Evolutionary conservation across 2,113 vertebrate species (phyloP), one percentile per base, ranked within the genome.

Genomic region (Empidonax alnorum): DNA sequence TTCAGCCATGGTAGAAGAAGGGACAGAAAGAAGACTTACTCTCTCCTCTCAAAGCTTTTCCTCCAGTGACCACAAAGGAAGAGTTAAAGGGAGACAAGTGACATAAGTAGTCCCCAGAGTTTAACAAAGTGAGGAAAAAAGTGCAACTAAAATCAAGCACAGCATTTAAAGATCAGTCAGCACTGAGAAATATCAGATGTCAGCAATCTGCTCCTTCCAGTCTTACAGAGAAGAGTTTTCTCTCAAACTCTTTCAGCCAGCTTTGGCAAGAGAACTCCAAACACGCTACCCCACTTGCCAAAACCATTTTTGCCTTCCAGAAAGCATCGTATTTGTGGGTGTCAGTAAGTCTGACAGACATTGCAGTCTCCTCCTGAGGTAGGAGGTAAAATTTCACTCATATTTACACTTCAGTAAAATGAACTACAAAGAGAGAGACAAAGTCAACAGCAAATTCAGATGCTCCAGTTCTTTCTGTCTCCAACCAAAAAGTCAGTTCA

Each of bases 151-250:
- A 90, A 86, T 80, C 82, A 90, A 90, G 76, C 47, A 71, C 1
- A 74, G 65, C 77, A 27, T 80, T 80, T 53, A 50, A 27, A 90
- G 83, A 93, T 80, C 90, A 80, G 59, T 74, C 92, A 96, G 90
- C 65, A 50, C 55, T 8, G 42, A 63, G 84, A 92, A 95, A 76
- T 42, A 66, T 67, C 80, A 82, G 71, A 73, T 85, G 89, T 93
- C 91, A 95, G 84, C 87, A 96, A 71, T 88, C 86, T 90, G 94
- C 83, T 95, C 58, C 69, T 50, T 89, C 63, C 59, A 69, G 39
- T 53, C 90, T 71, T 62, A 83, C 35, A 73, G 37, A 44, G 49
- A 74, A 72, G 65, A 61, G 55, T 66, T 96, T 87, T 76, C 66
- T 71, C 53, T 79, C 74, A 84, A 59, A 91, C 20, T 2, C 0